Evolutionary conservation across 2,888 invertebrate species (phyloP), one percentile per base, ranked within the genome.

Genomic region (Drosophila borealis): DNA sequence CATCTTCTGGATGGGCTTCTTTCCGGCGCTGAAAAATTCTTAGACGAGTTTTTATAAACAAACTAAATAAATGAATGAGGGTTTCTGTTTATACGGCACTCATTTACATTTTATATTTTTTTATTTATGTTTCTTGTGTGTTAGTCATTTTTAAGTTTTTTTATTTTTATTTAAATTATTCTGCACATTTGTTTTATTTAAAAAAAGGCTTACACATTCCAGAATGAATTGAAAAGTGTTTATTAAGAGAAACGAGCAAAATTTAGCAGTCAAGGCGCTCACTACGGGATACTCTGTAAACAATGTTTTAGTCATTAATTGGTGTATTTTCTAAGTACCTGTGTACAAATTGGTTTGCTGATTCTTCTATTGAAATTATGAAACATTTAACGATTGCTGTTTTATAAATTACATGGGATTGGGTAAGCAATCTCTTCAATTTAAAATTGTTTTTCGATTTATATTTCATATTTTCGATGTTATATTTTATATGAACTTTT

Each of bases 111-210:
- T 39, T 39, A 37, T 45, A 17, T 10, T 4, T 17, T 17, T 44
- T 21, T 17, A 34, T 39, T 4, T 17, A 17, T 17, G 2, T 6
- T 17, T 4, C 3, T 14, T 29, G 14, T 17, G 17, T 17, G 10
- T 41, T 17, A 41, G 17, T 17, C 14, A 48, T 36, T 42, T 25
- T 48, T 62, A 54, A 37, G 29, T 48, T 62, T 45, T 29, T 33
- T 37, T 54, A 44, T n/a, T 21, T 54, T 66, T 49, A 49, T 55
- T 17, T 17, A 45, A 63, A 54, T 21, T 54, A 2, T 25, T 50
- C 11, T 10, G 29, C 48, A 48, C 41, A 41, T 42, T 42, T 55
- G 17, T 34, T 4, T 34, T n/a, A 2, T 14, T 29, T 11, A 19
- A 25, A 14, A 51, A 37, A 36, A n/a, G 25, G 17, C 54, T 45